Percentiles rank a stretch among this genome's conserved stretches.
Conservation (phyloP, 2,888 invertebrate species). For the Habroteleia sp. region DNA sequence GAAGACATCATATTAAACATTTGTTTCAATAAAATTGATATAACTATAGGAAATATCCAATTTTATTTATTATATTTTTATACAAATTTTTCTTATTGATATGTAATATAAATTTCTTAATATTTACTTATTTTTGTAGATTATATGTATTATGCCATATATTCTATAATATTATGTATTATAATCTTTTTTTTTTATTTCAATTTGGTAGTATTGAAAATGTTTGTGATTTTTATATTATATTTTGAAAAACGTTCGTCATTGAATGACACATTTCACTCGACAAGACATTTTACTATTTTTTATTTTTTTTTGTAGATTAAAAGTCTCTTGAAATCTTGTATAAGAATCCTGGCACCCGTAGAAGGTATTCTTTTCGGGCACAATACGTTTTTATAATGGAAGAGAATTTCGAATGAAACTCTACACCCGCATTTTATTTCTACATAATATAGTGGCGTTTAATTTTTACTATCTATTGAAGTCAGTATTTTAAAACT, state of each 20-base stretch:
- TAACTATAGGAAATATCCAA: too few relatives aligned
- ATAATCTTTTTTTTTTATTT: too few relatives aligned
- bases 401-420: slow-evolving; percentile 26
- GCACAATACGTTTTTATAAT: slow-evolving; percentile 38
- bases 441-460: slow-evolving; percentile 17
- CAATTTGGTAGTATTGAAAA: too few relatives aligned
- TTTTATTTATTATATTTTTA: too few relatives aligned
- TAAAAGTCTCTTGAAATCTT: slow-evolving; percentile 15
- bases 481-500: slow-evolving; percentile 7
- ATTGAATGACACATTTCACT: not conserved
- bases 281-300: slow-evolving; percentile 10
- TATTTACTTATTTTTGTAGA: too few relatives aligned
- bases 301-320: slow-evolving; percentile 13
- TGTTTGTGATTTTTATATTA: not conserved
- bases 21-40: too few relatives aligned
- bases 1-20: too few relatives aligned
- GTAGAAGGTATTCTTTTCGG: slow-evolving; percentile 28
- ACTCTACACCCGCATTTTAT: slow-evolving; percentile 46
- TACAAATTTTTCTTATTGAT: too few relatives aligned
- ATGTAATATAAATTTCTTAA: too few relatives aligned
- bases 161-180: too few relatives aligned
- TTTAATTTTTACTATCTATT: slow-evolving; percentile 6
- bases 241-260: not conserved
- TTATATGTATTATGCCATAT: too few relatives aligned
- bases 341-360: slow-evolving; percentile 36